phyloP scores from a whole-genome alignment of 1,140 invertebrate genomes.

The Lordiphosa stackelbergi region DNA sequence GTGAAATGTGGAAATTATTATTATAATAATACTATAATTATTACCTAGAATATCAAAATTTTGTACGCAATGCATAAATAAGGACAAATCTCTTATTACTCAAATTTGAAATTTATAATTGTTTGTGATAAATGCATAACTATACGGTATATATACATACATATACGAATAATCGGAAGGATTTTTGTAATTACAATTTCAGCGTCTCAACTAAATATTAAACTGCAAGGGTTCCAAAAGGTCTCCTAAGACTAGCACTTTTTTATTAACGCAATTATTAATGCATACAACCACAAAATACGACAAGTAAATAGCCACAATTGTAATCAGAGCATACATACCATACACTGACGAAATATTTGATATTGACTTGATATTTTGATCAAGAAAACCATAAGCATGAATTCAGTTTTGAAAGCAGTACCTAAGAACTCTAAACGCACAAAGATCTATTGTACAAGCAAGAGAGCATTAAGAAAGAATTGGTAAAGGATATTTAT shows the following conservation, averaged over 20 bases:
- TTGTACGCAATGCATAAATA: conserved; percentile 59
- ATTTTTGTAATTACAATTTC: conserved; percentile 29
- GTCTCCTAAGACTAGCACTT: conserved; percentile 58
- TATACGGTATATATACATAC: conserved; percentile 23
- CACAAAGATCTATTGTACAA: conserved; percentile 64
- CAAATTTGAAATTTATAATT: conserved; percentile 70
- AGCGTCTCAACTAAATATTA: conserved; percentile 59
- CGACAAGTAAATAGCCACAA: conserved; percentile 35
- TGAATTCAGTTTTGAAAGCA: conserved; percentile 55
- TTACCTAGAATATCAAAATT: conserved; percentile 62
- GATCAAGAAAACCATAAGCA: conserved; percentile 45
- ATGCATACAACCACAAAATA: conserved; percentile 6
- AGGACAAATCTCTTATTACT: conserved; percentile 53
- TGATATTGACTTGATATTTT: conserved; percentile 49
- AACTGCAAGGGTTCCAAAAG: conserved; percentile 34
- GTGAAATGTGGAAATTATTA: conserved; percentile 35
- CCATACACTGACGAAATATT: conserved; percentile 20
- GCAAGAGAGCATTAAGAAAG: conserved; percentile 13
- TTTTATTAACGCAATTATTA: conserved; percentile 55
- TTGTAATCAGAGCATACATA: conserved; percentile 42
- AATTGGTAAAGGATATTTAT: conserved; percentile 4
- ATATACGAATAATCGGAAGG: neutral
- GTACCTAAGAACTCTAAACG: conserved; percentile 64
- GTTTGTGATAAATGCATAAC: conserved; percentile 68
- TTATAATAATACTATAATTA: conserved; percentile 22